These are phyloP conservation scores for Pollenia griseotomentosa DNA, from an alignment of 2,888 invertebrate species.

Conservation along the genomic window DNA sequence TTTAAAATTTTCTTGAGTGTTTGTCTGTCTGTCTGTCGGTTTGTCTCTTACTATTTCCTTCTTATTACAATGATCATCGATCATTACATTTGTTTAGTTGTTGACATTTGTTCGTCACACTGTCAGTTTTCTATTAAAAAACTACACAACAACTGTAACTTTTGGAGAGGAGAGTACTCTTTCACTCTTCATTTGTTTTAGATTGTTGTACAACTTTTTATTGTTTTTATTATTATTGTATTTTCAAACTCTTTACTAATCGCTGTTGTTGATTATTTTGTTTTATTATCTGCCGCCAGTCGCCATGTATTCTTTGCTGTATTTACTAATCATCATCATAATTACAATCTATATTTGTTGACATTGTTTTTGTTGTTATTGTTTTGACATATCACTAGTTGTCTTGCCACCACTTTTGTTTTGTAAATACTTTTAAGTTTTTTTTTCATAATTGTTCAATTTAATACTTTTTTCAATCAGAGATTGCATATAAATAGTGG, in stretches of 20 bases:
- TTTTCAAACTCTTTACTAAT: background rate
- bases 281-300: slow-evolving; percentile 78
- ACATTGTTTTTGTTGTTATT: slow-evolving; percentile 54
- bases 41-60: slow-evolving; percentile 20
- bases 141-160: background rate
- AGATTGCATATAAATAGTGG: background rate
- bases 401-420: slow-evolving; percentile 2
- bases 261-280: slow-evolving; percentile 22
- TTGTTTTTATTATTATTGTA: background rate
- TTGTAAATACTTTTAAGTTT: background rate
- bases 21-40: slow-evolving; percentile 12
- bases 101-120: slow-evolving; percentile 48
- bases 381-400: slow-evolving; percentile 10
- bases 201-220: slow-evolving; percentile 8
- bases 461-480: background rate
- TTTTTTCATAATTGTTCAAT: background rate
- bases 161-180: too few species aligned
- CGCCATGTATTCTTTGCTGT: slow-evolving; percentile 77
- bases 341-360: slow-evolving; percentile 65
- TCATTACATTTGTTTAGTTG: slow-evolving; percentile 72
- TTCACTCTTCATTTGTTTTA: background rate
- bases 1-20: slow-evolving; percentile 41
- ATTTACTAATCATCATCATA: slow-evolving; percentile 65
- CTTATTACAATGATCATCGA: slow-evolving; percentile 69
- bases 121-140: slow-evolving; percentile 27